phyloP scores from a whole-genome alignment of 2,113 vertebrate species.

The Elachura formosa region DNA sequence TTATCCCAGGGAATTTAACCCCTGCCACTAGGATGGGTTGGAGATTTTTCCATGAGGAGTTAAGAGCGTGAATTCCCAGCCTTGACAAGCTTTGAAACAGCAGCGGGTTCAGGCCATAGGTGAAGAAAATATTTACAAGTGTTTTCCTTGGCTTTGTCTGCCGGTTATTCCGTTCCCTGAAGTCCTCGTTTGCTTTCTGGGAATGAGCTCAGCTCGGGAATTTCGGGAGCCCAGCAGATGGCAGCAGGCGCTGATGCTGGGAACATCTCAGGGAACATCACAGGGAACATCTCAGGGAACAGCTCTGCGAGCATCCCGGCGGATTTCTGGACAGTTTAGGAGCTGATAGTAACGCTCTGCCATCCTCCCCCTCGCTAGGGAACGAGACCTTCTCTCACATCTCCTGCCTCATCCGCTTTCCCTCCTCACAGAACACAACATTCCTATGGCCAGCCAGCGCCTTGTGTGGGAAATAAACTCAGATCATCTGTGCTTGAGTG shows the following conservation, averaged over 20 bases:
- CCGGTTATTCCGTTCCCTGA: background rate
- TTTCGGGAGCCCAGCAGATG: constrained; percentile 11
- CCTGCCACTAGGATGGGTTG: background rate
- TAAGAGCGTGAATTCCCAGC: background rate
- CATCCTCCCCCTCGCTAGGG: background rate
- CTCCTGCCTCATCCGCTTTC: background rate
- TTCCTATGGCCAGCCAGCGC: fast-evolving
- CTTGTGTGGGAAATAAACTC: background rate
- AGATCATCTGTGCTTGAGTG: background rate
- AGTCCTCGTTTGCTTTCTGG: background rate
- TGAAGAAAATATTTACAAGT: background rate
- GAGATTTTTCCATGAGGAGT: too few relatives aligned
- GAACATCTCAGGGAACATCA: background rate
- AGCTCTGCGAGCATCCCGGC: background rate
- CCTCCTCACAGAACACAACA: background rate
- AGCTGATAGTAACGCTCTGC: background rate
- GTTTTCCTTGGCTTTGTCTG: background rate
- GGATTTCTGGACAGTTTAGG: background rate
- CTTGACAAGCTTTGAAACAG: background rate
- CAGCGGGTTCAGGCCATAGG: background rate
- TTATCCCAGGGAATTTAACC: background rate
- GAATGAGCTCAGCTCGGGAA: background rate
- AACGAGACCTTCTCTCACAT: background rate
- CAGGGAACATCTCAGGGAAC: background rate
- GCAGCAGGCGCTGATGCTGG: background rate